Evolutionary conservation across 2,888 invertebrate species (phyloP), one percentile per base, ranked within the genome.

Genomic region (Aporophyla lueneburgensis): DNA sequence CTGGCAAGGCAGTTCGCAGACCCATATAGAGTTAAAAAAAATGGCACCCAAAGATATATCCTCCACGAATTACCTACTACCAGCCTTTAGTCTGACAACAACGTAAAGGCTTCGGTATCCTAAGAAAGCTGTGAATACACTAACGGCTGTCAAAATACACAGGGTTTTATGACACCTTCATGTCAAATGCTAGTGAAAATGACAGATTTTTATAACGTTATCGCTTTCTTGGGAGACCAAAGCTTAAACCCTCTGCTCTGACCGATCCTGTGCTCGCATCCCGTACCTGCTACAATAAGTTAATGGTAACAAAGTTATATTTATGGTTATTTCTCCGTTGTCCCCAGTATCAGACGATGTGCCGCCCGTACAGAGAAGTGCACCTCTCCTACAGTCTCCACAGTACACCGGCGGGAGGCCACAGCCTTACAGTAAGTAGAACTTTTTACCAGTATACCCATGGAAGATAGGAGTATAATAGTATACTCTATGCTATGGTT

Each of bases 351-450:
- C 94, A 10, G 96, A 96, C 56, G 96, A 96, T 0, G 93, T 93
- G 2, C 95, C 92, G 80, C 96, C 96, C 1, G 93, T 94, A 46
- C 96, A 96, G 86, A 96, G 98, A 90, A 98, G 98, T 87, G 98
- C 98, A 66, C 99, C 99, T 71, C 97, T 99, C 86, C 97, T 99
- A 76, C 98, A 98, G 95, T 99, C 99, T 90, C 99, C 99, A 84
- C 98, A 98, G 95, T 98, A 98, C 94, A 96, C 96, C 86, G 98
- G 98, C 85, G 98, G 98, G 82, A 97, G 98, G 90, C 98, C 98
- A 86, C 98, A 98, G 94, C 98, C 98, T 84, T 99, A 98, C 97
- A 98, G 98, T 98, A 97, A 98, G 98, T 98, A 90, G 14, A 62
- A 16, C 58, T 24, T 43, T 12, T 27, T 46, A 27, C 24, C 40